Evolutionary conservation across 2,888 invertebrate species (phyloP).

Genomic region (Theristus sp.): DNA sequence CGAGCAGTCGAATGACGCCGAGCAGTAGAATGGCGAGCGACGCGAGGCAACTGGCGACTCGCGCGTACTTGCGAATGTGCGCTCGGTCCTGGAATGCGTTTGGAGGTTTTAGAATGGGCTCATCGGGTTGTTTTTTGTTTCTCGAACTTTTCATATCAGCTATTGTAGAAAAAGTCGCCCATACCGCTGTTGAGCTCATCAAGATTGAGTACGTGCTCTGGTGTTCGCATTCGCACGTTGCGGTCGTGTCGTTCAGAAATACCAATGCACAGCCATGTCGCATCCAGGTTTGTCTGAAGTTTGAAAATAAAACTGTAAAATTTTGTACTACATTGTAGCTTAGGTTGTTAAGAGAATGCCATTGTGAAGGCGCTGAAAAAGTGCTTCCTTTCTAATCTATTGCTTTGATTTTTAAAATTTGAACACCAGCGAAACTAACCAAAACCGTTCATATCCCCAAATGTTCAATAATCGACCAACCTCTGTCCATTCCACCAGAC

Average conservation of each 20-base stretch:
- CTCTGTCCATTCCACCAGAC: background rate
- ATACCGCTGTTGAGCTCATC: no score
- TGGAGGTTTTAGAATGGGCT: no score
- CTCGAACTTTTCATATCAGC: no score
- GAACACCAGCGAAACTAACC: no score
- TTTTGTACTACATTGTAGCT: no score
- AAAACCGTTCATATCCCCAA: background rate
- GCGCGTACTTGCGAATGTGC: background rate
- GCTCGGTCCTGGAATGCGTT: background rate
- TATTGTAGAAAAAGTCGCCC: no score
- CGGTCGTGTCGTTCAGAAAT: slow-evolving; percentile 26
- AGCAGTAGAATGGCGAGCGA: background rate
- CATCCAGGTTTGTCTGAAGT: background rate
- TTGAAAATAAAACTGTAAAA: no score
- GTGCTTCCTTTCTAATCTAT: no score
- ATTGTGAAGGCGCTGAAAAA: no score
- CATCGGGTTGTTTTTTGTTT: no score
- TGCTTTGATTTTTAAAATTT: no score
- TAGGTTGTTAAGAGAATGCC: no score
- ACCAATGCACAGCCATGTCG: background rate
- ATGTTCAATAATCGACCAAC: background rate
- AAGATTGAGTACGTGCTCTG: slow-evolving; percentile 69
- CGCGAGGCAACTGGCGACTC: background rate
- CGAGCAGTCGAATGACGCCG: background rate
- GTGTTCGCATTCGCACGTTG: slow-evolving; percentile 81